Evolutionary conservation across 2,797 vertebrate species (phyloP).

Genomic region (Alexandromys oeconomus): DNA sequence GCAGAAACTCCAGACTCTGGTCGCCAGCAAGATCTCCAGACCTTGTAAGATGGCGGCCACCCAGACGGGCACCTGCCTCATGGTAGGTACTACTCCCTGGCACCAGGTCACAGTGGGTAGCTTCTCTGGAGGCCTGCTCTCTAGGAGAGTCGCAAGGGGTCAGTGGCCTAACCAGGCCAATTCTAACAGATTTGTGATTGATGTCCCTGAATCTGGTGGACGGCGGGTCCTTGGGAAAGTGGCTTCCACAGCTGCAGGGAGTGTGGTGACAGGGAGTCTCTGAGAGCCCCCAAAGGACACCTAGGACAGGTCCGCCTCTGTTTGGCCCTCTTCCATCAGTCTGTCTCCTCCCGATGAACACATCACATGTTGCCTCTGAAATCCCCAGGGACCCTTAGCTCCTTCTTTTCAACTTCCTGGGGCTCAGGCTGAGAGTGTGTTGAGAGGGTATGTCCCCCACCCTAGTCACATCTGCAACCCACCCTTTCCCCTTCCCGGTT

Average conservation of each 20-base stretch:
- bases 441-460: background rate
- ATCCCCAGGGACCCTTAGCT: background rate
- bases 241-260: background rate
- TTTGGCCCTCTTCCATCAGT: background rate
- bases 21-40: conserved; percentile 96
- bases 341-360: background rate
- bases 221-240: background rate
- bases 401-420: background rate
- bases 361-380: too few relatives aligned
- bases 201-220: background rate
- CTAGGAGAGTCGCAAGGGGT: background rate
- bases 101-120: fast-evolving
- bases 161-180: background rate
- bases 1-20: conserved; percentile 97
- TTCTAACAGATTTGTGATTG: background rate
- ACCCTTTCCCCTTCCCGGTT: too few relatives aligned
- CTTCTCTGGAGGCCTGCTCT: background rate
- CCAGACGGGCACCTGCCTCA: conserved; percentile 97
- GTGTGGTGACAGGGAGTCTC: background rate
- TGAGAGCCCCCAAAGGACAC: background rate
- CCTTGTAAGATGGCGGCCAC: conserved; percentile 98
- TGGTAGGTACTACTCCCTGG: conserved; percentile 89
- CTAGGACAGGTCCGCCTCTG: background rate
- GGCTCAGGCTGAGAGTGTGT: background rate
- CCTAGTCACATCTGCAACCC: background rate